Evolutionary conservation across 2,113 vertebrate species (phyloP).

Genomic region (Platysternon megacephalum): DNA sequence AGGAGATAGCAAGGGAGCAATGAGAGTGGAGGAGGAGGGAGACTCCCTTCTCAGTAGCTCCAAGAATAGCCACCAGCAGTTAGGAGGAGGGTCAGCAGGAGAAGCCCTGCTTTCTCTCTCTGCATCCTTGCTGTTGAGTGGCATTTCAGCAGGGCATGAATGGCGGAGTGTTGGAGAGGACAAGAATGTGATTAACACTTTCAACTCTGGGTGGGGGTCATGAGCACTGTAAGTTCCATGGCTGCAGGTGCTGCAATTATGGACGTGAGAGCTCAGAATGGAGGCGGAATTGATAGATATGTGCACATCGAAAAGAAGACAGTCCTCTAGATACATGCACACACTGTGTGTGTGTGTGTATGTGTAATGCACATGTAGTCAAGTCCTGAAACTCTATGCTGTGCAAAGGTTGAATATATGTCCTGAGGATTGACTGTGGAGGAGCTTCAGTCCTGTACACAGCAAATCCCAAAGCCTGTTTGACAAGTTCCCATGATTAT

Average conservation of each 20-base stretch:
- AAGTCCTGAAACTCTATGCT: background rate
- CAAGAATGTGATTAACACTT: background rate
- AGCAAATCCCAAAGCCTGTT: background rate
- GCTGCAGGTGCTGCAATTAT: background rate
- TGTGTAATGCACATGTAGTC: background rate
- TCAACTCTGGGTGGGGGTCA: background rate
- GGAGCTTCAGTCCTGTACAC: background rate
- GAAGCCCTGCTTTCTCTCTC: background rate
- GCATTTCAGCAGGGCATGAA: background rate
- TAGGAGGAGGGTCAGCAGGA: background rate
- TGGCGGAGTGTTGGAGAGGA: background rate
- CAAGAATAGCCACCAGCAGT: background rate
- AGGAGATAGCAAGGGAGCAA: background rate
- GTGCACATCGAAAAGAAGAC: background rate
- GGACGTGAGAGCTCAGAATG: background rate
- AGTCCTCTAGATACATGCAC: background rate
- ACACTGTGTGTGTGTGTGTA: background rate
- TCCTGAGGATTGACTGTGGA: background rate
- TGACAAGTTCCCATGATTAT: background rate
- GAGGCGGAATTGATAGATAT: background rate
- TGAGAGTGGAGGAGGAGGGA: background rate
- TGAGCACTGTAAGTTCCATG: background rate
- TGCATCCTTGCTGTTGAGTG: background rate
- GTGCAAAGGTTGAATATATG: background rate
- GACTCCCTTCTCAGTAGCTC: background rate